Evolutionary conservation across 2,797 vertebrate species (phyloP).

Genomic region (Cyclopterus lumpus): DNA sequence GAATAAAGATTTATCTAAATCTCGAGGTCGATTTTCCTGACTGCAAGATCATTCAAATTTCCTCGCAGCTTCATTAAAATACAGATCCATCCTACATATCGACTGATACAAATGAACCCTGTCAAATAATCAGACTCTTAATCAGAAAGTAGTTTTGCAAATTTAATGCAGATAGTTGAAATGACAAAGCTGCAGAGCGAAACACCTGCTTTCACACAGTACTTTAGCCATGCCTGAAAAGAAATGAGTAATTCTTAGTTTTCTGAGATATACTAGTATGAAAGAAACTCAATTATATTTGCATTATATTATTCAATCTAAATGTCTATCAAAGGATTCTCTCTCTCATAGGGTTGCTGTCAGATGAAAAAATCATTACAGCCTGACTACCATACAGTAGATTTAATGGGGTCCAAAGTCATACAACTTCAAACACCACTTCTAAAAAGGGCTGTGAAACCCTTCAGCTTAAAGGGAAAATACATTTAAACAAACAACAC

Average conservation of each 20-base stretch:
- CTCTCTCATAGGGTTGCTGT: slow-evolving; percentile 6
- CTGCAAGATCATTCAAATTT: slow-evolving; percentile 56
- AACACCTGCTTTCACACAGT: slow-evolving; percentile 11
- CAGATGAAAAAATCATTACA: slow-evolving; percentile 13
- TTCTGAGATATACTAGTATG: slow-evolving; percentile 18
- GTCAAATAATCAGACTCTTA: slow-evolving; percentile 73
- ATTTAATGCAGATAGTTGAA: slow-evolving; percentile 21
- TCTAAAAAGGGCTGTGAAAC: neutral
- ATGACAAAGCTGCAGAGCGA: slow-evolving; percentile 29
- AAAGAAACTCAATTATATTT: slow-evolving; percentile 33
- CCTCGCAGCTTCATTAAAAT: slow-evolving; percentile 69
- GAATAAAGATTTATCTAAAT: slow-evolving; percentile 64
- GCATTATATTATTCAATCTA: slow-evolving; percentile 32
- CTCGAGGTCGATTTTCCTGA: slow-evolving; percentile 54
- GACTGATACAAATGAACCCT: slow-evolving; percentile 63
- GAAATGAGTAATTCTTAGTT: slow-evolving; percentile 25
- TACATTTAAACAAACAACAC: neutral
- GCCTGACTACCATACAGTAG: slow-evolving; percentile 14
- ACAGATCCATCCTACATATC: slow-evolving; percentile 64
- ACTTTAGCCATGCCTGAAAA: neutral
- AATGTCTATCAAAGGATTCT: slow-evolving; percentile 8
- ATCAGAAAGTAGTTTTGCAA: slow-evolving; percentile 55
- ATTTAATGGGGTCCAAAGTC: slow-evolving; percentile 15
- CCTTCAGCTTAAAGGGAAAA: slow-evolving; percentile 16
- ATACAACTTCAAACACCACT: slow-evolving; percentile 13